A percentile compares a stretch with the other conserved stretches of the same genome.
phyloP scores from a whole-genome alignment of 2,113 vertebrate genomes.

The Hucho hucho region DNA sequence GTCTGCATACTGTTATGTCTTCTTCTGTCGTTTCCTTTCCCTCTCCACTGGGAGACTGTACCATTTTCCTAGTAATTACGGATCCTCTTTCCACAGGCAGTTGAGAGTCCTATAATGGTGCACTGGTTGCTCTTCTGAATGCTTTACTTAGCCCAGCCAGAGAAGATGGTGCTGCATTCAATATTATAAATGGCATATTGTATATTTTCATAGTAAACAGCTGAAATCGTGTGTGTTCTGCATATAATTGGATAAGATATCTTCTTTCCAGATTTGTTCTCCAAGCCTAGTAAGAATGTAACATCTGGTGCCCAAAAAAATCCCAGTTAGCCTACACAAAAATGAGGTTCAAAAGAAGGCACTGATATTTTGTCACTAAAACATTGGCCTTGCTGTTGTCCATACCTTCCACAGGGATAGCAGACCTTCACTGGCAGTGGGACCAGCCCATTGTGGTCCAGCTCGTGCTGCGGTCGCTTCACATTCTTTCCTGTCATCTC shows the following conservation, averaged over 20 bases:
- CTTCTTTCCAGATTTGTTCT: too few relatives aligned
- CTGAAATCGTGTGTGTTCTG: neutral
- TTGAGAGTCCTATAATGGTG: neutral
- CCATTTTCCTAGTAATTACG: neutral
- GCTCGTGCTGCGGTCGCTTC: slow-evolving; percentile 92
- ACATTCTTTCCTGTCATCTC: slow-evolving; percentile 93
- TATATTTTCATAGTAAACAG: neutral
- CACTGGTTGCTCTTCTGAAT: neutral
- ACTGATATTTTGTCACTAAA: too few relatives aligned
- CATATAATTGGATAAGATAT: neutral
- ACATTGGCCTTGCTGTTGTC: neutral
- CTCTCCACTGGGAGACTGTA: too few relatives aligned
- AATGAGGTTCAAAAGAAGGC: neutral
- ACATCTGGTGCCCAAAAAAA: too few relatives aligned
- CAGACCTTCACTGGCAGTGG: slow-evolving; percentile 96
- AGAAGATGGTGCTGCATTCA: neutral
- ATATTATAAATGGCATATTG: neutral
- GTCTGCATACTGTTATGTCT: neutral
- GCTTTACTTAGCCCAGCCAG: neutral
- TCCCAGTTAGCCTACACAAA: too few relatives aligned
- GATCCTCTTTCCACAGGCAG: neutral
- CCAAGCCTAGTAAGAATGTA: too few relatives aligned
- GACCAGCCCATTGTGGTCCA: slow-evolving; percentile 93
- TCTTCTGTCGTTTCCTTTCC: neutral
- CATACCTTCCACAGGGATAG: slow-evolving; percentile 92